A percentile compares a stretch with the other conserved stretches of the same genome.
phyloP scores from a whole-genome alignment of 1,140 invertebrate genomes.

The Euura saliciscinereae region DNA sequence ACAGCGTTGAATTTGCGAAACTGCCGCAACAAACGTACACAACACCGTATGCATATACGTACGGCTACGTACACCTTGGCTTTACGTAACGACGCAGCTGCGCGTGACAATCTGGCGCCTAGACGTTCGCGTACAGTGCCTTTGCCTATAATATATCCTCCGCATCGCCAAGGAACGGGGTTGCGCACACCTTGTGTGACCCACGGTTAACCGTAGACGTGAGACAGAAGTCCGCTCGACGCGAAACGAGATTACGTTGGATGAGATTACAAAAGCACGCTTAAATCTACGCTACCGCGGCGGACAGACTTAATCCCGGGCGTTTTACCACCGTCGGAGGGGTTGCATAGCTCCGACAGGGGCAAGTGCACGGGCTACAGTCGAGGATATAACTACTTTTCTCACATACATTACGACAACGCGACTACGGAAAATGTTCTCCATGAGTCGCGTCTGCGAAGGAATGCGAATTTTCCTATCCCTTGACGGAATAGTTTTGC shows the following conservation, averaged over 20 bases:
- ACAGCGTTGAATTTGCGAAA: neutral
- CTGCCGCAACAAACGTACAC: too few species aligned
- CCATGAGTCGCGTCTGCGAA: neutral
- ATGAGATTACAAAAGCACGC: slow-evolving; percentile 7
- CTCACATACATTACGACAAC: neutral
- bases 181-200: neutral
- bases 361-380: too few species aligned
- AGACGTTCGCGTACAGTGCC: neutral
- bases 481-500: neutral
- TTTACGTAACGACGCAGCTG: neutral
- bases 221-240: neutral
- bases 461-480: neutral
- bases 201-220: neutral
- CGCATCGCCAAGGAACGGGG: neutral
- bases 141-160: neutral
- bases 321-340: neutral
- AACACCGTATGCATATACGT: too few species aligned
- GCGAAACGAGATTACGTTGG: slow-evolving; percentile 2
- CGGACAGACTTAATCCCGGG: slow-evolving; percentile 4
- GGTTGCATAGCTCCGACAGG: neutral
- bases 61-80: too few species aligned
- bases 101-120: neutral
- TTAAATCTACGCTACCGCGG: slow-evolving; percentile 3
- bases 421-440: neutral
- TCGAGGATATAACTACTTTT: too few species aligned